phyloP scores from a whole-genome alignment of 2,888 invertebrate genomes.

The Agriopis leucophaearia region DNA sequence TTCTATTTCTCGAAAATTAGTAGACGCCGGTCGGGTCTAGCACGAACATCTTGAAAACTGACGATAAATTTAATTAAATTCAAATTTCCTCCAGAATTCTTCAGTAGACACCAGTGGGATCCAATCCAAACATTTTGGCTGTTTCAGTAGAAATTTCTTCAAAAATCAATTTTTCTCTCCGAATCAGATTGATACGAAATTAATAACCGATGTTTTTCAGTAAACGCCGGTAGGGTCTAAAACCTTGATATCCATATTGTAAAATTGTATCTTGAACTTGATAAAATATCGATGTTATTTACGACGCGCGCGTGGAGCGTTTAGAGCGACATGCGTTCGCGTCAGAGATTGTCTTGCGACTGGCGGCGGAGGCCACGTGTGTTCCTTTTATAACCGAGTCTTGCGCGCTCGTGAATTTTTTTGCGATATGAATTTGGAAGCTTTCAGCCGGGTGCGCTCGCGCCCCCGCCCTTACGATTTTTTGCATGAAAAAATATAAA shows the following conservation, averaged over 20 bases:
- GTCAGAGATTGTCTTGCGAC: conserved; percentile 68
- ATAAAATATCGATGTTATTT: conserved; percentile 79
- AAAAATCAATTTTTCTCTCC: conserved; percentile 41
- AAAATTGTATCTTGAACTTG: conserved; percentile 65
- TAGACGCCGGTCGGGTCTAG: conserved; percentile 77
- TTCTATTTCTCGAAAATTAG: conserved; percentile 51
- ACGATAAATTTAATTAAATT: conserved; percentile 36
- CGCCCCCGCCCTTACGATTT: conserved; percentile 77
- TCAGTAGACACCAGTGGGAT: conserved; percentile 79
- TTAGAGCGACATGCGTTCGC: conserved; percentile 67
- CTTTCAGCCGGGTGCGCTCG: conserved; percentile 82
- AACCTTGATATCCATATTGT: conserved; percentile 78
- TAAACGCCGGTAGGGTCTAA: conserved; percentile 84
- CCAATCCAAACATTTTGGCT: conserved; percentile 70
- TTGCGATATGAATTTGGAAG: conserved; percentile 84
- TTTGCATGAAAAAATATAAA: conserved; percentile 58
- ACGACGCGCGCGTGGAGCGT: conserved; percentile 68
- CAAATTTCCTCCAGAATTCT: conserved; percentile 45
- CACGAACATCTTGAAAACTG: conserved; percentile 69
- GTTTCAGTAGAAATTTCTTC: conserved; percentile 44
- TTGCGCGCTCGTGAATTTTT: conserved; percentile 80
- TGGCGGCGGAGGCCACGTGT: conserved; percentile 76
- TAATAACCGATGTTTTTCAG: conserved; percentile 54
- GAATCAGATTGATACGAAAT: conserved; percentile 41
- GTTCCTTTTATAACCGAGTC: conserved; percentile 75